These are phyloP conservation scores for Rhinogobius similis DNA, from an alignment of 2,113 vertebrate species.

Conservation along the genomic window DNA sequence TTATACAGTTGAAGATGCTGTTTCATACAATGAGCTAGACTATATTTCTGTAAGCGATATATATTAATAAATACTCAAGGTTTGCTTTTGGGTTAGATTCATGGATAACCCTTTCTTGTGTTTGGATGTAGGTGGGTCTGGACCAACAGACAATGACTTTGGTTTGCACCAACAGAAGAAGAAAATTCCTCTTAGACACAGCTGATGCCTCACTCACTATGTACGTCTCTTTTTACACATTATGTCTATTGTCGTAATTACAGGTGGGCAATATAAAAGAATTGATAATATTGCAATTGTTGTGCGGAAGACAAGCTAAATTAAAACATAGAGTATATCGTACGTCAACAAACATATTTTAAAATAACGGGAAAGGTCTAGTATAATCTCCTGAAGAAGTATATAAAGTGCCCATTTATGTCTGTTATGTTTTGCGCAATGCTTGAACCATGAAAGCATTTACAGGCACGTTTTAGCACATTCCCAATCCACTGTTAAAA, in stretches of 20 bases:
- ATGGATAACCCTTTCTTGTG: background rate
- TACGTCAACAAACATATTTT: no score
- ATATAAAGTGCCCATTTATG: no score
- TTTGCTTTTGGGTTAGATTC: background rate
- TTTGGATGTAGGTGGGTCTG: constrained; percentile 85
- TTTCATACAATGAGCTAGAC: constrained; percentile 95
- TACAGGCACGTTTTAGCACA: no score
- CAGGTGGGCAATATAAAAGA: no score
- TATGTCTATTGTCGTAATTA: background rate
- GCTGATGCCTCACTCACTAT: constrained; percentile 86
- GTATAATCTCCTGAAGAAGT: no score
- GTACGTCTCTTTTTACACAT: constrained; percentile 75
- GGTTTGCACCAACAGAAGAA: constrained; percentile 92
- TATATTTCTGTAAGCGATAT: constrained; percentile 89
- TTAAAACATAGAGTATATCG: no score
- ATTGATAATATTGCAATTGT: no score
- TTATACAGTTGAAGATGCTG: constrained; percentile 92
- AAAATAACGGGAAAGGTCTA: no score
- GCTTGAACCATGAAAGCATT: no score
- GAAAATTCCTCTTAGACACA: constrained; percentile 93
- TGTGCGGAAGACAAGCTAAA: no score
- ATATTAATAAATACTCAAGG: background rate
- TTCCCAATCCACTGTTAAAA: no score
- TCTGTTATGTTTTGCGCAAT: no score
- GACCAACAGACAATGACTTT: constrained; percentile 91